phyloP scores from a whole-genome alignment of 2,888 invertebrate species.

The Hyposoter dolosus region DNA sequence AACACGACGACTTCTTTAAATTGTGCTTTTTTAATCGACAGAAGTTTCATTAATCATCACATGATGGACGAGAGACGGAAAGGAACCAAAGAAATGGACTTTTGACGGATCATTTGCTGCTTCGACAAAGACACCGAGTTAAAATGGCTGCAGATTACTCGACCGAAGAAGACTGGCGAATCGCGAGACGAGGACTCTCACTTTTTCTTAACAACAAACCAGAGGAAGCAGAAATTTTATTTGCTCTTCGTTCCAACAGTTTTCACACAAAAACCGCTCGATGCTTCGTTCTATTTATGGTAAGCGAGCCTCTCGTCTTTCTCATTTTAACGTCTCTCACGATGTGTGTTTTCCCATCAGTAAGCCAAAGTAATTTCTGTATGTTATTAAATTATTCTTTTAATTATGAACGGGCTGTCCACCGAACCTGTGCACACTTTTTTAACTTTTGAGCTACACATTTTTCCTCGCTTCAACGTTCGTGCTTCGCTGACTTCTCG shows the following conservation, averaged over 20 bases:
- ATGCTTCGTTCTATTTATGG: slow-evolving; percentile 85
- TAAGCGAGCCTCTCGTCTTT: slow-evolving; percentile 71
- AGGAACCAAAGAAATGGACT: slow-evolving; percentile 8
- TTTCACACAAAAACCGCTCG: slow-evolving; percentile 85
- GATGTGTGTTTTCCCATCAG: background rate
- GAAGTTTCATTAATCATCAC: slow-evolving; percentile 12
- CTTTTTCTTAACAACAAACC: slow-evolving; percentile 85
- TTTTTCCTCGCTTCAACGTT: background rate
- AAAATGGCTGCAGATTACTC: slow-evolving; percentile 42
- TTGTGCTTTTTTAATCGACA: background rate
- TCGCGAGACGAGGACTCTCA: slow-evolving; percentile 84
- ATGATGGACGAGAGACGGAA: slow-evolving; percentile 3
- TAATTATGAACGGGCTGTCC: background rate
- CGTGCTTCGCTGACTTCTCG: background rate
- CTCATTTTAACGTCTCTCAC: background rate
- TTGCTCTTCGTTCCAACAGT: slow-evolving; percentile 83
- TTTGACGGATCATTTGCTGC: slow-evolving; percentile 2
- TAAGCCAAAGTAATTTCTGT: background rate
- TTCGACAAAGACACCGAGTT: background rate
- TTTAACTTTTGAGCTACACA: background rate
- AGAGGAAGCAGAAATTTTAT: slow-evolving; percentile 84
- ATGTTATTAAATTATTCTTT: background rate
- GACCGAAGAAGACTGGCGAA: slow-evolving; percentile 81
- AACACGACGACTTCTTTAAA: background rate
- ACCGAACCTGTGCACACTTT: background rate